Percentiles rank a stretch among this genome's conserved stretches.
Evolutionary conservation across 2,888 invertebrate species (phyloP).

Genomic region (Drosophila lacicola): DNA sequence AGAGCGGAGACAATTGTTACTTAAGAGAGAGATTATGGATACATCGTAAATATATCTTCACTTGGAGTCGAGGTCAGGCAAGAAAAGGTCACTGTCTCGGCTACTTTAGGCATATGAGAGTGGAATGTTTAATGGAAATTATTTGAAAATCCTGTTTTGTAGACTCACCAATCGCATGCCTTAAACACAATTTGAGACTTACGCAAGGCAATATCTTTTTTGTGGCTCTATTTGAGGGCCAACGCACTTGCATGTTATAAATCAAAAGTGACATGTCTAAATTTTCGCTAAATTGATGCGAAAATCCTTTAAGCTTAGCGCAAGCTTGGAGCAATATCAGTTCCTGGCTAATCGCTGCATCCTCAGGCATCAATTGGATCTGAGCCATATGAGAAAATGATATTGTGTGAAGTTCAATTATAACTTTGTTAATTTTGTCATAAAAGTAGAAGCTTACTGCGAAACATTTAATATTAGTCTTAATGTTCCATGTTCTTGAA

Average conservation of each 20-base stretch:
- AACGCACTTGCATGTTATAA: constrained; percentile 41
- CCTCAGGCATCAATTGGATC: constrained; percentile 42
- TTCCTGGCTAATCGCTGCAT: constrained; percentile 42
- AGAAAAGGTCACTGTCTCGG: too few species aligned
- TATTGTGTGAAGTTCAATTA: constrained; percentile 9
- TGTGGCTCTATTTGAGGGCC: constrained; percentile 7
- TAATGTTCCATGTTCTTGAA: too few species aligned
- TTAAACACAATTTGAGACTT: constrained; percentile 40
- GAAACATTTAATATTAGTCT: background rate
- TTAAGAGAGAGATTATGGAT: too few species aligned
- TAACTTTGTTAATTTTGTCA: constrained; percentile 49
- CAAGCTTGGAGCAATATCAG: constrained; percentile 36
- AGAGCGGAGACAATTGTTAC: too few species aligned
- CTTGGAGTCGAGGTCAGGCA: too few species aligned
- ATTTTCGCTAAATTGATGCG: background rate
- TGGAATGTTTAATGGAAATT: too few species aligned
- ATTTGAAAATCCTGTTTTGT: too few species aligned
- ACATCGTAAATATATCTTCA: too few species aligned
- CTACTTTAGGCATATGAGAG: too few species aligned
- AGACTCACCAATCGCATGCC: constrained; percentile 48
- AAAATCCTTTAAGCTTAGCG: constrained; percentile 25
- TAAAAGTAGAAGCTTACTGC: constrained; percentile 19
- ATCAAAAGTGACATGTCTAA: constrained; percentile 38
- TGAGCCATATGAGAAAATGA: constrained; percentile 37
- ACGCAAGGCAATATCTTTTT: constrained; percentile 33